Conservation (phyloP, 2,113 vertebrate species). For the Pterocles burchelli region DNA sequence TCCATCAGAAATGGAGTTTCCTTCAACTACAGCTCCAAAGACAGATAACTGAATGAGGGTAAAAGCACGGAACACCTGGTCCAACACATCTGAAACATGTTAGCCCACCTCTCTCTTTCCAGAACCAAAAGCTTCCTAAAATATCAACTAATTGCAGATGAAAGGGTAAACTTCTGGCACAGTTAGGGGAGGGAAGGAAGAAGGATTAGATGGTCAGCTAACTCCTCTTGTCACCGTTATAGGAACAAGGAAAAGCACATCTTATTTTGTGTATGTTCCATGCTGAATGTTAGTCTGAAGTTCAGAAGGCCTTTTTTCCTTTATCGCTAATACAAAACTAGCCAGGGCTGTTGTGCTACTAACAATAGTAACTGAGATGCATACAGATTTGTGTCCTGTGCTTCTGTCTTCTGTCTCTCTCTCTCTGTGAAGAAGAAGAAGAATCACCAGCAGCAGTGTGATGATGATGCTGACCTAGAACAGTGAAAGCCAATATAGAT, state of each 20-base stretch:
- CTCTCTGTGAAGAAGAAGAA: no score
- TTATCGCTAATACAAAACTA: neutral
- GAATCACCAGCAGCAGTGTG: neutral
- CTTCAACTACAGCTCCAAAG: conserved; percentile 78
- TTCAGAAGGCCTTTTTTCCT: neutral
- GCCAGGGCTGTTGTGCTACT: neutral
- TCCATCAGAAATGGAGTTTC: conserved; percentile 77
- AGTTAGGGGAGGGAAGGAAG: neutral
- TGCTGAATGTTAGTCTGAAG: neutral
- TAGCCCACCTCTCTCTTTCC: neutral
- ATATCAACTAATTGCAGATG: neutral
- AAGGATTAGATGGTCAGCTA: neutral
- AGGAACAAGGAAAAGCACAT: neutral
- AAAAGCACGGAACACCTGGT: neutral
- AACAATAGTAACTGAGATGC: neutral
- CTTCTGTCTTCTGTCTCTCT: neutral
- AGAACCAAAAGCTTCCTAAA: conserved; percentile 16
- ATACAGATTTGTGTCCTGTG: neutral
- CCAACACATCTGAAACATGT: neutral
- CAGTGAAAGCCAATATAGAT: neutral
- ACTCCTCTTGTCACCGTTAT: neutral
- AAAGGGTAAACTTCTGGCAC: neutral
- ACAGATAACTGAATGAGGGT: conserved; percentile 67
- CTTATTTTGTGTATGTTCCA: neutral
- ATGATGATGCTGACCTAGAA: neutral